Base-by-base conservation (phyloP, 2,888 invertebrate species). In the Mechanitis mazaeus region DNA sequence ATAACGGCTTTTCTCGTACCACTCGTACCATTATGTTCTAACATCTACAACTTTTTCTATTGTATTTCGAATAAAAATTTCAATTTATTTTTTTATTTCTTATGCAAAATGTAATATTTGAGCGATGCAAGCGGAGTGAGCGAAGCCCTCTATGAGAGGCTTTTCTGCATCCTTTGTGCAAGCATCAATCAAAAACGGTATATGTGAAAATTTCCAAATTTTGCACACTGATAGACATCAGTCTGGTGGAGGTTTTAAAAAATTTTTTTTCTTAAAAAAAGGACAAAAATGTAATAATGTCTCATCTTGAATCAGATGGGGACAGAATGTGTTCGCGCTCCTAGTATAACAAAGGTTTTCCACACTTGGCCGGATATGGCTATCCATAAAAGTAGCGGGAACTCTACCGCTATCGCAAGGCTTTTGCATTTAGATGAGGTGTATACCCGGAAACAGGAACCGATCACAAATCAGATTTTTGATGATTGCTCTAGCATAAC, bases 401-500 rank as follows among this genome's bases (percentile, higher is more conserved):
- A 53, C 58, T 71, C 77, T 77, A 78, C 79, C 76, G 78, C 78
- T 75, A 64, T 74, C 75, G 71, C 66, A 63, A 68, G 67, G 68
- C 72, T 79, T 81, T 85, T 85, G 85, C 81, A 85, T 86, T 83
- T 76, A 83, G 85, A 86, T 84, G 61, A 79, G 73, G 76, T 74
- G 71, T 78, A 73, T 74, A 74, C 76, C 20, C 80, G 85, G 84
- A 85, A 85, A 83, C 82, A 79, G 85, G 86, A 85, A 85, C 81
- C 71, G 68, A 70, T 65, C 66, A 71, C 75, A 76, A 72, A 75
- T 74, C 61, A 62, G 4, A 63, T 55, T 76, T 77, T 75, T 70
- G 72, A 70, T 67, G 68, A 65, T 20, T 1, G 1, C 59, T 68
- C 67, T 68, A 69, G 73, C 68, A 72, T 68, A 66, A 63, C 45